Base-by-base conservation (phyloP, 2,113 vertebrate genomes). In the Daubentonia madagascariensis region DNA sequence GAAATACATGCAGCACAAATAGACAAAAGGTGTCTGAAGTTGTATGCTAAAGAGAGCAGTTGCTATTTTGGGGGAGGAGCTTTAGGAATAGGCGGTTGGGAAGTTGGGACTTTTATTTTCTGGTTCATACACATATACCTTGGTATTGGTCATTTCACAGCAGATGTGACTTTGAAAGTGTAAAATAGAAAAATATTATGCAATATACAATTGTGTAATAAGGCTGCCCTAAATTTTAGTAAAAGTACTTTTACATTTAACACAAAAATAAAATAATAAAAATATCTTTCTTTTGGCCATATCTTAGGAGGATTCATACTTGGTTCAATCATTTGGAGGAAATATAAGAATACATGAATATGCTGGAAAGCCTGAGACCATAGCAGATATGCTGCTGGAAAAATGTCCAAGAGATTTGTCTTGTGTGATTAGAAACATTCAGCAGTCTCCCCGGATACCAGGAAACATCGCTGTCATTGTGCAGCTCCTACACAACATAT, bases 381-480 rank as follows among this genome's bases (percentile, higher is more conserved):
- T 98, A 85, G 22, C 65, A 48, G 97, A 96, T 1, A 85, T 5
- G 17, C 28, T 98, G 81, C 70, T 91, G 48, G 80, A 57, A 2
- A 98, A n/a, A 67, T 99, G 99, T 95, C 98, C 89, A 0, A 30
- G 25, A 63, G 98, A 99, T 75, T 97, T 99, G 93, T 98, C 98
- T 1, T 99, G 98, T 78, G 97, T 98, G 7, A 18, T 98, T 37
- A 78, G 4, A 40, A 97, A 94, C 50, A 99, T 99, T 63, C 91
- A 85, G 92, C 95, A 94, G 6, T 98, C 98, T 72, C 98, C 98
- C 37, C 94, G 93, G 54, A 96, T 98, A n/a, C 98, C 99, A 32
- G 99, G 98, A 63, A 98, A 99, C 50, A 98, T 99, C 1, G 98
- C 98, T 43, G 88, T 98, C 52, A 98, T 99, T 5, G 99, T 98